These are phyloP conservation scores for Panonychus citri DNA, from an alignment of 1,140 invertebrate species.

Conservation along the genomic window DNA sequence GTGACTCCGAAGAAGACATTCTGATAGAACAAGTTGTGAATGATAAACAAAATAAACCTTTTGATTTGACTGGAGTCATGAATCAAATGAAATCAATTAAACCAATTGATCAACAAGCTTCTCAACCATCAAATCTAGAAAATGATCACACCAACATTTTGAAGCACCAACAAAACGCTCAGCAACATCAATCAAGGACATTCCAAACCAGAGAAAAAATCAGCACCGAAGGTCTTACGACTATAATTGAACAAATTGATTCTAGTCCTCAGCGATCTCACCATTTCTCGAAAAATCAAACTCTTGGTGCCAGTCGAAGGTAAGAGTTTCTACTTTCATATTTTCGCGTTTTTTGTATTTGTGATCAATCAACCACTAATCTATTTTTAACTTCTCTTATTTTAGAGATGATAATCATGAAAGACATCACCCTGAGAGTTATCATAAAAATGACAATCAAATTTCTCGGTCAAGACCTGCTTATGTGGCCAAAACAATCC, in stretches of 20 bases:
- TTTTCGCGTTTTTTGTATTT: not conserved
- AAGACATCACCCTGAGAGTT: too few relatives aligned
- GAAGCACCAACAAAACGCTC: not conserved
- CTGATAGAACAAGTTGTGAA: not conserved
- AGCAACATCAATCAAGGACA: not conserved
- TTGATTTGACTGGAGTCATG: not conserved
- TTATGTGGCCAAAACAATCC: not conserved
- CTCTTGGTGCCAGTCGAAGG: too few relatives aligned
- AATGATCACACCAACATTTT: not conserved
- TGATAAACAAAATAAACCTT: not conserved
- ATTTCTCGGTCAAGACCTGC: not conserved
- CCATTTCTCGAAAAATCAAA: too few relatives aligned
- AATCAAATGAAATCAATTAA: not conserved
- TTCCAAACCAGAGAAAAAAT: not conserved
- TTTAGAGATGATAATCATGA: not conserved
- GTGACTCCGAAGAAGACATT: not conserved
- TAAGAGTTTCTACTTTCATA: not conserved
- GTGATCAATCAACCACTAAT: not conserved
- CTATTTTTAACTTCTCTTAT: not conserved
- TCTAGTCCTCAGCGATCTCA: not conserved
- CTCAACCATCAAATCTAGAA: not conserved
- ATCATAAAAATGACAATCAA: too few relatives aligned
- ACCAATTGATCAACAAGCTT: not conserved
- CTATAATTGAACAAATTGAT: not conserved
- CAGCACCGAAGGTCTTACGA: not conserved